Conservation (phyloP, 2,113 vertebrate genomes). For the Anser cygnoides region DNA sequence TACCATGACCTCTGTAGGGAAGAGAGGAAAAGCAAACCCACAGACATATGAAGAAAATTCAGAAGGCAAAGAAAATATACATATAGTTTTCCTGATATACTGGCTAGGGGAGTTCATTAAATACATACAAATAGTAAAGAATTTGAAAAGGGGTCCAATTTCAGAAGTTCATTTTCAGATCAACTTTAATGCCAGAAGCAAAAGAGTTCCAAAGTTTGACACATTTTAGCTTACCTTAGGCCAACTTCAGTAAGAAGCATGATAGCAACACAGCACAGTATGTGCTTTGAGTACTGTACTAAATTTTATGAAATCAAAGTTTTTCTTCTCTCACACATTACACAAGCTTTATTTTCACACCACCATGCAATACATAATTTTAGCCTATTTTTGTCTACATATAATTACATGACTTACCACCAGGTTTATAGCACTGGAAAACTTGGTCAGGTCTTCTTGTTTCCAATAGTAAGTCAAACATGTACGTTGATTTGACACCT, state of each 20-base stretch:
- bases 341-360: neutral
- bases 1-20: conserved; percentile 94
- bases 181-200: neutral
- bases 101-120: neutral
- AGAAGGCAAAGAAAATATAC: neutral
- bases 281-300: fast-evolving
- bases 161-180: neutral
- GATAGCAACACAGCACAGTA: neutral
- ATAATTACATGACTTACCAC: conserved; percentile 80
- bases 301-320: neutral
- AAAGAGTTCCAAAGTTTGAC: neutral
- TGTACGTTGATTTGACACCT: conserved; percentile 97
- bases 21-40: conserved; percentile 14
- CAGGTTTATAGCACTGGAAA: conserved; percentile 97
- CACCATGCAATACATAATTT: fast-evolving
- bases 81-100: neutral
- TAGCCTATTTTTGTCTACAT: neutral
- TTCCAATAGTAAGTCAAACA: conserved; percentile 97
- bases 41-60: neutral
- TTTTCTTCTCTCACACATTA: neutral
- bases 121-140: neutral
- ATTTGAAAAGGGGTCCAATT: neutral
- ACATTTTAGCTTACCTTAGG: neutral
- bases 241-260: neutral
- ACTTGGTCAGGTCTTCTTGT: conserved; percentile 90